Conservation (phyloP, 30 jellyfish, hydroid and myxozoan species). For the Chrysaora quinquecirrha region DNA sequence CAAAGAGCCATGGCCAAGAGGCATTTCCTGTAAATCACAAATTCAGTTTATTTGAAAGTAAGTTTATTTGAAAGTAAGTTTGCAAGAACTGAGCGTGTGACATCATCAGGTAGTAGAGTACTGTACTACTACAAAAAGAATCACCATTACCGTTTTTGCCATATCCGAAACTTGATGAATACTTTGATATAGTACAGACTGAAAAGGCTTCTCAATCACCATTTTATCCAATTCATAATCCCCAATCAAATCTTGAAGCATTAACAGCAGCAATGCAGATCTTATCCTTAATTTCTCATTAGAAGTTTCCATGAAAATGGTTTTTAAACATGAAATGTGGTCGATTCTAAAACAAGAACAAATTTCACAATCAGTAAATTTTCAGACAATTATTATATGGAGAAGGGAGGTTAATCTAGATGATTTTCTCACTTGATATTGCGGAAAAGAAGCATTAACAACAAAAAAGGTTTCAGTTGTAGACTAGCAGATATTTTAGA, state of each 20-base stretch:
- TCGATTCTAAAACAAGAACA: not conserved
- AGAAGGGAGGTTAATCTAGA: no score
- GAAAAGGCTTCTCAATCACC: not conserved
- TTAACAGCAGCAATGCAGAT: not conserved
- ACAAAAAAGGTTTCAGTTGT: no score
- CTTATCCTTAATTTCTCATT: not conserved
- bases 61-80: no score
- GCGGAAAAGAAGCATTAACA: no score
- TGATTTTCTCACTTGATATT: no score
- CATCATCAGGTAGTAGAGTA: no score
- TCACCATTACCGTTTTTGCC: not conserved
- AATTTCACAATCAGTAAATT: no score
- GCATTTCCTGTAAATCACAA: not conserved
- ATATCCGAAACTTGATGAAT: not conserved
- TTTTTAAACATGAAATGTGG: not conserved
- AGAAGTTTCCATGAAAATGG: not conserved
- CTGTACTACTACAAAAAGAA: no score
- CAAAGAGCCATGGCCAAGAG: not conserved
- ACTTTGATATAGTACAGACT: not conserved
- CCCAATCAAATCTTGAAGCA: not conserved
- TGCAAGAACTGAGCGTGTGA: no score
- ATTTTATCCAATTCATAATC: not conserved
- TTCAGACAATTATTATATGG: no score
- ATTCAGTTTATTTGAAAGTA: no score
- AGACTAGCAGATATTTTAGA: no score